Evolutionary conservation across 2,888 invertebrate genomes (phyloP).

Genomic region (Panorpa germanica): DNA sequence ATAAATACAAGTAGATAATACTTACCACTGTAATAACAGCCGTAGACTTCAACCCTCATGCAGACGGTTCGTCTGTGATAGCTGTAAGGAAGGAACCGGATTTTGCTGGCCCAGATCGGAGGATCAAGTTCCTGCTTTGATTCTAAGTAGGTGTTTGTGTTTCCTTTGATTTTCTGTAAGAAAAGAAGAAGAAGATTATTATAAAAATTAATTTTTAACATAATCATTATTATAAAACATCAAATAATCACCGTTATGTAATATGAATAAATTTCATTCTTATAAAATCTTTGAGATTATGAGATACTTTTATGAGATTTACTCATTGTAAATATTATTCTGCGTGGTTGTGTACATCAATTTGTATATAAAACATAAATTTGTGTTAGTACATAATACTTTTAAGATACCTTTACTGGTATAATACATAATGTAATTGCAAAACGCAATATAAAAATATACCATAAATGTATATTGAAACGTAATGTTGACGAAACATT

Average conservation of each 20-base stretch:
- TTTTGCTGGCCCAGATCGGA: slow-evolving; percentile 67
- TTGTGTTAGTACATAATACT: too few relatives aligned
- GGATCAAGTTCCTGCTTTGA: slow-evolving; percentile 59
- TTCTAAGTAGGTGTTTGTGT: slow-evolving; percentile 72
- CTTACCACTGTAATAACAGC: slow-evolving; percentile 64
- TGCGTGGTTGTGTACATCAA: too few relatives aligned
- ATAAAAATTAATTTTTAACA: slow-evolving; percentile 8
- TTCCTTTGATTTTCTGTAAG: slow-evolving; percentile 59
- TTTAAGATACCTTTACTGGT: too few relatives aligned
- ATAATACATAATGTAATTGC: too few relatives aligned
- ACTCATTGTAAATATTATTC: too few relatives aligned
- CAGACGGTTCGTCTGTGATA: slow-evolving; percentile 70
- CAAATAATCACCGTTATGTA: too few relatives aligned
- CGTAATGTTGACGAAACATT: too few relatives aligned
- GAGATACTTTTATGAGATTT: too few relatives aligned
- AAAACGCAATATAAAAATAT: too few relatives aligned
- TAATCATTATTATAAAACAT: too few relatives aligned
- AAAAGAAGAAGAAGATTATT: slow-evolving; percentile 11
- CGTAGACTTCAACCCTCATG: slow-evolving; percentile 80
- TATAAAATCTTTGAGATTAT: background rate
- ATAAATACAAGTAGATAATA: slow-evolving; percentile 2
- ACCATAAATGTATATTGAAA: too few relatives aligned
- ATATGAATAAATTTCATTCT: slow-evolving; percentile 1
- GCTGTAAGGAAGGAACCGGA: slow-evolving; percentile 74
- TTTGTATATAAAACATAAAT: too few relatives aligned